Evolutionary conservation across 2,888 invertebrate genomes (phyloP).

Genomic region (Sarcophaga subvicina): DNA sequence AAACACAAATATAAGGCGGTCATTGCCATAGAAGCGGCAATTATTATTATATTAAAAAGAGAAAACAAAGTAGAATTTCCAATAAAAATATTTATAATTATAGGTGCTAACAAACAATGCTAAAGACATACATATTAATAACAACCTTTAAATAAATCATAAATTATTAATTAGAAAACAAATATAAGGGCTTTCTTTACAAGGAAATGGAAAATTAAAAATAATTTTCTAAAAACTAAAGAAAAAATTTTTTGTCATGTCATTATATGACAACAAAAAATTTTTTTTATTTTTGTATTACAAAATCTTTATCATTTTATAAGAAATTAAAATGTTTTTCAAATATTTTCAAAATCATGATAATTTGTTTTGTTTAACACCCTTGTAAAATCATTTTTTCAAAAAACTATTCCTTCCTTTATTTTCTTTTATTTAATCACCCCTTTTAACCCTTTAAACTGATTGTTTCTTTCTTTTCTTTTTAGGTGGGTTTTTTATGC

Average conservation of each 20-base stretch:
- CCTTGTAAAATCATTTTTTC: not conserved
- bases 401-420: not conserved
- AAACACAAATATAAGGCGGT: not conserved
- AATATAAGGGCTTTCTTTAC: constrained; percentile 1
- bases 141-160: not conserved
- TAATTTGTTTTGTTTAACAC: not conserved
- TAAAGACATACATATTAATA: not conserved
- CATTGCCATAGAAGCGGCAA: constrained; percentile 31
- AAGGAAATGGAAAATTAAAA: not conserved
- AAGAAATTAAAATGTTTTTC: not conserved
- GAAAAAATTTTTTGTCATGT: not conserved
- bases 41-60: constrained; percentile 28
- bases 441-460: not conserved
- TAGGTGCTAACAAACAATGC: constrained; percentile 10
- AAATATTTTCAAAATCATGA: not conserved
- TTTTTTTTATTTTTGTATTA: not conserved
- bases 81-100: not conserved
- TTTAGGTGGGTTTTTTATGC: not conserved
- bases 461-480: not conserved
- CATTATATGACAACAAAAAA: not conserved
- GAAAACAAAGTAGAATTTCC: not conserved
- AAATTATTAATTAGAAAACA: not conserved
- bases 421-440: not conserved
- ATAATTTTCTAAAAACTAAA: not conserved
- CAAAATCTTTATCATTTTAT: not conserved